Conservation (phyloP, 2,113 vertebrate genomes). For the Entomyzon cyanotis region DNA sequence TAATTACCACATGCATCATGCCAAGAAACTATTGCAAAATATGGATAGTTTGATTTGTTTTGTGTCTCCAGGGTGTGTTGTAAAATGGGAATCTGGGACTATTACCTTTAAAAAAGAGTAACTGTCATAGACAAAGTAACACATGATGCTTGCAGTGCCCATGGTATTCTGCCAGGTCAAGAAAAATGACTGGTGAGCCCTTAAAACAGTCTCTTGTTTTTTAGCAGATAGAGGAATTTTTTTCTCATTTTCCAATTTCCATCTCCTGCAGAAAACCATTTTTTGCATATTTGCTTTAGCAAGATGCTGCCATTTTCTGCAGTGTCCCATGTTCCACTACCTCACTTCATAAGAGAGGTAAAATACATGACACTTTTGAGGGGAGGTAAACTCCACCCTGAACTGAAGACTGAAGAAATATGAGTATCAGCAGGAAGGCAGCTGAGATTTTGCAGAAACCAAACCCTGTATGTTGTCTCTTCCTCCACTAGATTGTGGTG, state of each 20-base stretch:
- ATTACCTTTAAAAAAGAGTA: not conserved
- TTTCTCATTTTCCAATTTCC: not conserved
- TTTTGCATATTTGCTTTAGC: not conserved
- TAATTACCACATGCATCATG: not conserved
- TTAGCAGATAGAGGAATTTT: not conserved
- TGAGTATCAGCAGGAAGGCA: not conserved
- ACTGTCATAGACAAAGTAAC: not conserved
- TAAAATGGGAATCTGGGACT: not conserved
- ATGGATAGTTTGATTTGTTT: slow-evolving; percentile 13
- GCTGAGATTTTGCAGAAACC: not conserved
- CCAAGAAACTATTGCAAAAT: slow-evolving; percentile 49
- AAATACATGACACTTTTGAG: not conserved
- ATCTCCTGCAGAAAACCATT: not conserved
- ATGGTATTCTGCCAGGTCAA: not conserved
- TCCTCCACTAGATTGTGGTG: not conserved
- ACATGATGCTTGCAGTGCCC: not conserved
- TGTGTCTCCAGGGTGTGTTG: not conserved
- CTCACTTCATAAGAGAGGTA: not conserved
- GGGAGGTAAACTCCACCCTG: not conserved
- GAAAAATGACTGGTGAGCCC: not conserved
- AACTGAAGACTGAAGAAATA: not conserved
- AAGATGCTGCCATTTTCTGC: not conserved
- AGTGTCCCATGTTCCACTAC: not conserved
- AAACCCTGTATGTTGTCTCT: not conserved
- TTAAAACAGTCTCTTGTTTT: not conserved